Conservation (phyloP, 2,888 invertebrate species). For the Ennomos quercinarius region DNA sequence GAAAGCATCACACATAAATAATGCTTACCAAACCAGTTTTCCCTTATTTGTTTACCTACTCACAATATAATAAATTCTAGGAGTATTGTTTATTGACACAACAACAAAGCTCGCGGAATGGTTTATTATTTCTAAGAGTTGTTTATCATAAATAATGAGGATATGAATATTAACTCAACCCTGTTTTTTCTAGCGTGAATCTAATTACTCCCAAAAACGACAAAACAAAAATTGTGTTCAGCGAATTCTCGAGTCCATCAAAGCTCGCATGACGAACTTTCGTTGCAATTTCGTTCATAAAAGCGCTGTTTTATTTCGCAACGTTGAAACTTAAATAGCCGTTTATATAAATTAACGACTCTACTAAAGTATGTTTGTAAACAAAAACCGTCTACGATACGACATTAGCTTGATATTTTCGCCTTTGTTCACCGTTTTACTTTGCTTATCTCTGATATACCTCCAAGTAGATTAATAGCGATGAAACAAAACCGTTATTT, state of each 20-base stretch:
- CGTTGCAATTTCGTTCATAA: constrained; percentile 21
- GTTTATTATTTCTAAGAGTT: constrained; percentile 7
- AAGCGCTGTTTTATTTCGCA: constrained; percentile 1
- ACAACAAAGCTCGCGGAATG: constrained; percentile 16
- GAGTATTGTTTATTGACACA: constrained; percentile 38
- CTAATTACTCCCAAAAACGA: constrained; percentile 13
- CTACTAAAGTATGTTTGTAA: constrained; percentile 10
- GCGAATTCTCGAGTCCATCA: constrained; percentile 15
- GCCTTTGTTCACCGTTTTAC: constrained; percentile 7
- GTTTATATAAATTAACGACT: constrained; percentile 4
- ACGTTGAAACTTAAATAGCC: constrained; percentile 2
- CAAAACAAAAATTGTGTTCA: constrained; percentile 28
- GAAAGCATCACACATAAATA: constrained; percentile 64
- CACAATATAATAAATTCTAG: not conserved
- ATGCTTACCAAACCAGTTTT: constrained; percentile 49
- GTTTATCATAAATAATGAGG: constrained; percentile 36
- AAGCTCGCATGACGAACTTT: constrained; percentile 34
- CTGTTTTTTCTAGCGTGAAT: constrained; percentile 3
- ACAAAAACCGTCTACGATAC: constrained; percentile 21
- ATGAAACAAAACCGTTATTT: constrained; percentile 28
- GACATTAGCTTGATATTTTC: not conserved
- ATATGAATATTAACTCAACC: constrained; percentile 27
- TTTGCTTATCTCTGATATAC: constrained; percentile 17
- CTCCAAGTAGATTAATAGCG: constrained; percentile 17
- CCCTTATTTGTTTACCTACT: constrained; percentile 40